Base-by-base conservation (phyloP, 2,888 invertebrate genomes). In the Pristionchus fissidentatus region DNA sequence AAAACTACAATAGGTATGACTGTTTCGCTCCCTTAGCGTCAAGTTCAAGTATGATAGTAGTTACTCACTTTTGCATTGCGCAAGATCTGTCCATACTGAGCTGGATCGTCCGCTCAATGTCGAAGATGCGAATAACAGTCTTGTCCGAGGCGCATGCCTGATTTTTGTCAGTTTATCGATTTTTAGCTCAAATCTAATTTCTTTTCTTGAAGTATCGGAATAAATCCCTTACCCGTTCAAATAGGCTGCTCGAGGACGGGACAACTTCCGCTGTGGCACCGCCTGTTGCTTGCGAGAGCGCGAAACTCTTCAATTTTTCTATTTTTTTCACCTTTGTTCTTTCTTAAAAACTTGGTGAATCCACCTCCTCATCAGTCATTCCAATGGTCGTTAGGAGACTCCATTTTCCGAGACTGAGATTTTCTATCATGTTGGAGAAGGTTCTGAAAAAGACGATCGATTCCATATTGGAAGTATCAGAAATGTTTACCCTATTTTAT, bases 331-430 rank as follows among this genome's bases (percentile, higher is more conserved):
- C 1, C 32, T 29, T 32, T 60, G n/a, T 2, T 57, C n/a, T 57
- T 57, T 26, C 2, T 7, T 57, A 29, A 57, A n/a, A 26, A 4
- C 3, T n/a, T 57, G 1, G 29, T 22, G 5, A 19, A 4, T 29
- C 29, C 57, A 78, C 79, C 57, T 79, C 79, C 7, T 79, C 79
- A 38, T 79, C 79, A 8, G 79, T 57, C 55, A 79, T 1, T 26
- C 41, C 57, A 4, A 57, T 79, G 8, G 55, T 57, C 0, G 79
- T 79, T 3, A 79, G n/a, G 22, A 79, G 10, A 22, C 43, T 57
- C 79, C 79, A 57, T 29, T 57, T 38, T 19, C 57, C 41, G 15
- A 29, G 29, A 8, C 55, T 22, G 7, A 79, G 15, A n/a, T 55
- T 57, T 22, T n/a, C 13, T 38, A 79, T 29, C 55, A 79, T 55